phyloP scores from a whole-genome alignment of 2,113 vertebrate species.

The Clinocottus analis region DNA sequence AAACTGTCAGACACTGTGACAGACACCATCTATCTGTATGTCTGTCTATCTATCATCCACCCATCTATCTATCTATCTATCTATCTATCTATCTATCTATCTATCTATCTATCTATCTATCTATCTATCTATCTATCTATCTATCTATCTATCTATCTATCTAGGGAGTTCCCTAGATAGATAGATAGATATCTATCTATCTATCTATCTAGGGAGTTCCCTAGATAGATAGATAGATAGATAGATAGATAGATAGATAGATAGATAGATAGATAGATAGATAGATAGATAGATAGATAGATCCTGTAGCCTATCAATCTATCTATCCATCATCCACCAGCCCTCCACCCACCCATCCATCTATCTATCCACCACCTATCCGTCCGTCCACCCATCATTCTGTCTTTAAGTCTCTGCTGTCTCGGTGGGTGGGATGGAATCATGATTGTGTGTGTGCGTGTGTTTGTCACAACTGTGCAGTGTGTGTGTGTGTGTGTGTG shows the following conservation, averaged over 20 bases:
- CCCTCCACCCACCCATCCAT: neutral
- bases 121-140: neutral
- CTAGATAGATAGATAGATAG: too few relatives aligned
- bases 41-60: neutral
- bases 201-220: neutral
- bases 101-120: neutral
- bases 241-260: too few relatives aligned
- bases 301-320: neutral
- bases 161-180: too few relatives aligned
- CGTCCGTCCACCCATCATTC: neutral
- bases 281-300: too few relatives aligned
- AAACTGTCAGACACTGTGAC: neutral
- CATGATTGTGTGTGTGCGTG: conserved; percentile 18
- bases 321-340: neutral
- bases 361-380: neutral
- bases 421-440: conserved; percentile 11
- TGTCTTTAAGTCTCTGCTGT: neutral
- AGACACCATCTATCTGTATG: neutral
- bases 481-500: conserved; percentile 27
- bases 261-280: too few relatives aligned
- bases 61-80: neutral
- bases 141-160: neutral
- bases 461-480: too few relatives aligned
- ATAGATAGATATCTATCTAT: too few relatives aligned
- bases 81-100: neutral